These are phyloP conservation scores for Ahaetulla prasina DNA, from an alignment of 2,113 vertebrate species.

Conservation along the genomic window DNA sequence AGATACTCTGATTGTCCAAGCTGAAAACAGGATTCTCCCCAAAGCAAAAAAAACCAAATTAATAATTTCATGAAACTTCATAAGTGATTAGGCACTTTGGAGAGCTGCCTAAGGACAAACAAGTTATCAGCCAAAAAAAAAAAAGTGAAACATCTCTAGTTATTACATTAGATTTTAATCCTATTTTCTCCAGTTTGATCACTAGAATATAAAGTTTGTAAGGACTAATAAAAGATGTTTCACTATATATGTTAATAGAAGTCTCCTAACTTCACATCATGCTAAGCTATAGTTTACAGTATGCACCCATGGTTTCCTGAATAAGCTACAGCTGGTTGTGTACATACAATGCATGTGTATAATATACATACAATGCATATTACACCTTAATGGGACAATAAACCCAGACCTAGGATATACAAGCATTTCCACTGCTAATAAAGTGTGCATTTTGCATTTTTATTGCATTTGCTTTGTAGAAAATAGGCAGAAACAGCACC, in stretches of 20 bases:
- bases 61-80: not conserved
- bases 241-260: not conserved
- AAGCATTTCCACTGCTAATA: not conserved
- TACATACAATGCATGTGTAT: not conserved
- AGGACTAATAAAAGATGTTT: not conserved
- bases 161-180: not conserved
- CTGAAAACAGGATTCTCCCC: not conserved
- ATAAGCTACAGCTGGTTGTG: not conserved
- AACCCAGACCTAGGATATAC: not conserved
- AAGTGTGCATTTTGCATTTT: not conserved
- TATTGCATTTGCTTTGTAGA: not conserved
- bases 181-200: not conserved
- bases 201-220: not conserved
- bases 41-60: not conserved
- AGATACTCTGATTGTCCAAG: not conserved
- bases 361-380: too few species aligned
- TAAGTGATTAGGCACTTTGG: not conserved
- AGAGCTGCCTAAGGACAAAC: not conserved
- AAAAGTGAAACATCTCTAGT: not conserved
- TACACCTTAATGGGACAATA: not conserved
- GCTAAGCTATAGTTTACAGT: not conserved
- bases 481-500: not conserved
- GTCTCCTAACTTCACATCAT: not conserved
- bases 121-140: not conserved
- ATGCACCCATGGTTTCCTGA: not conserved